phyloP scores from a whole-genome alignment of 2,888 invertebrate species.

The Enchytraeus crypticus region DNA sequence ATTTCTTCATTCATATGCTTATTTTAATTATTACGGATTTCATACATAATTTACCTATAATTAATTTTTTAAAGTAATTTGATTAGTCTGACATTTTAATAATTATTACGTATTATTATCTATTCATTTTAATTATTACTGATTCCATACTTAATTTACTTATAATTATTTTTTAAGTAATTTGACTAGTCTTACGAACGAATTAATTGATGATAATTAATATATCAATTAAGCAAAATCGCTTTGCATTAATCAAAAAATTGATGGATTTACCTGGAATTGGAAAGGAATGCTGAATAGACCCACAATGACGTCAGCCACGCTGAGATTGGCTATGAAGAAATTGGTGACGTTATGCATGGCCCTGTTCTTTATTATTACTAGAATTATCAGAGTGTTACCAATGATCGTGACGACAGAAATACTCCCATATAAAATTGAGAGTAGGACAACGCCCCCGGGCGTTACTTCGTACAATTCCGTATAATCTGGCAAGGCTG shows the following conservation, averaged over 20 bases:
- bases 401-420: slow-evolving; percentile 72
- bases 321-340: slow-evolving; percentile 74
- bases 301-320: slow-evolving; percentile 76
- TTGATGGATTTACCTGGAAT: slow-evolving; percentile 58
- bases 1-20: no score
- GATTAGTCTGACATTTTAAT: no score
- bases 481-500: neutral
- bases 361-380: slow-evolving; percentile 64
- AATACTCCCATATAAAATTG: slow-evolving; percentile 71
- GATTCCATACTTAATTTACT: neutral
- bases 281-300: slow-evolving; percentile 77
- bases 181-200: neutral
- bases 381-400: slow-evolving; percentile 75
- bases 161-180: neutral
- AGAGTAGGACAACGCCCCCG: slow-evolving; percentile 54
- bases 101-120: no score
- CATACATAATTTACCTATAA: no score
- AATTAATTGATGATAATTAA: neutral
- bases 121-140: no score
- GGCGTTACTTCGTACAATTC: neutral
- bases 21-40: no score
- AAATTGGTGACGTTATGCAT: slow-evolving; percentile 76
- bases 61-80: no score
- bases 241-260: neutral
- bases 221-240: neutral